Base-by-base conservation (phyloP, 2,797 vertebrate genomes). In the Onychomys leucogaster region DNA sequence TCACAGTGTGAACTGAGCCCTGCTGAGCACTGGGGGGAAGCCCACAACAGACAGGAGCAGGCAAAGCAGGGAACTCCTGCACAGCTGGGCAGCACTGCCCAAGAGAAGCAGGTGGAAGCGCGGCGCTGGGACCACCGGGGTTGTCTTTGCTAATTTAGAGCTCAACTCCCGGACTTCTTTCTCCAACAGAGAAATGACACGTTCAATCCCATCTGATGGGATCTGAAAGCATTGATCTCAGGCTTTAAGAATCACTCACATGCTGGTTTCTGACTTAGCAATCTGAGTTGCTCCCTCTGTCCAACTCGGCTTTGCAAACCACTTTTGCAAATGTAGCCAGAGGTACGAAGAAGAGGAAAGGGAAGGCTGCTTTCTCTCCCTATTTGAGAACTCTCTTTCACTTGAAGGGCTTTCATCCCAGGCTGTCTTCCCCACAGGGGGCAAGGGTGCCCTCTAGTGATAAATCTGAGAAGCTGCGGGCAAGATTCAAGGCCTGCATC, bases 401-500 rank as follows among this genome's bases (percentile, higher is more conserved):
- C 65, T 8, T 0, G 25, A 0, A 9, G 52, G 5, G 32, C 73
- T 41, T 17, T 46, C 0, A n/a, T 43, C n/a, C 1, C 8, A 32
- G 8, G 17, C 21, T 0, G 73, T 37, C 55, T 34, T 75, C 19
- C 12, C 16, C 61, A 9, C 8, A 27, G 59, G 49, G 88, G 41
- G 55, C 32, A 11, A 59, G 16, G 59, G 83, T 76, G 92, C 92
- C 97, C 93, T 94, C 98, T 52, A 9, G 97, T 92, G 98, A 92
- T 77, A 49, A 0, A 37, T 2, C 1, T 52, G 11, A 0, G 34
- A 34, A 94, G 10, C 75, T 97, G 92, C 96, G 90, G 76, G 89
- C 32, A 5, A 67, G 8, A 12, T 43, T 0, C 1, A 6, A 19
- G 5, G 41, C 46, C 13, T 0, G 41, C 55, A 34, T 32, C 75